A percentile compares a stretch with the other conserved stretches of the same genome.
Evolutionary conservation across 2,797 vertebrate species (phyloP).

Genomic region (Pelodytes ibericus): DNA sequence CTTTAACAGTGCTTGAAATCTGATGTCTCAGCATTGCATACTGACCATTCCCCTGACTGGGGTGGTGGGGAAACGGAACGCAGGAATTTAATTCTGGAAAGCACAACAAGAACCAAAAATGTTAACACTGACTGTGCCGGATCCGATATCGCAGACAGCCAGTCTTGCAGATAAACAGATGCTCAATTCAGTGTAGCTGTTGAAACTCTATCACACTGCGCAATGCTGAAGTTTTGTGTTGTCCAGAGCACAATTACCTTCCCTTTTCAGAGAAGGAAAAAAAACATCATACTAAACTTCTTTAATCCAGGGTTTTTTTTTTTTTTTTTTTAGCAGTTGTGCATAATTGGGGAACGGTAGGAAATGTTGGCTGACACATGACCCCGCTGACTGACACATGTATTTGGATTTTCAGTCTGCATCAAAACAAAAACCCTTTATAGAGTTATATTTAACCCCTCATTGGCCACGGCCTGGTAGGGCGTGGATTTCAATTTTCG

Average conservation of each 20-base stretch:
- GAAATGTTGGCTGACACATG: constrained; percentile 29
- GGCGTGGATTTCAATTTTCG: too few species aligned
- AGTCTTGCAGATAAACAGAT: too few species aligned
- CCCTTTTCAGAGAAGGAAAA: constrained; percentile 4
- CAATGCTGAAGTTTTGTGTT: neutral
- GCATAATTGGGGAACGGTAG: constrained; percentile 19
- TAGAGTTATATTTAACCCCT: neutral
- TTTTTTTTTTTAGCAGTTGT: constrained; percentile 12
- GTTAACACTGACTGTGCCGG: neutral
- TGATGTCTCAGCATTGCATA: constrained; percentile 16
- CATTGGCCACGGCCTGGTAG: too few species aligned
- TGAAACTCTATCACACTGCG: neutral
- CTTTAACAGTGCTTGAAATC: neutral
- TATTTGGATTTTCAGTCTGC: neutral
- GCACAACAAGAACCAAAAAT: neutral
- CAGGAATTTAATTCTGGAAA: neutral
- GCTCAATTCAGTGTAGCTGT: neutral
- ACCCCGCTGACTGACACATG: constrained; percentile 29
- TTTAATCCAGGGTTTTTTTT: constrained; percentile 20
- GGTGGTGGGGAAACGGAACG: neutral
- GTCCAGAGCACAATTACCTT: neutral
- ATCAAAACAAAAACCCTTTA: neutral
- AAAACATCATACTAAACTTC: constrained; percentile 30
- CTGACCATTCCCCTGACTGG: neutral
- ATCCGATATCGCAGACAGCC: neutral